These are phyloP conservation scores for Venturia canescens DNA, from an alignment of 1,140 invertebrate genomes.

Conservation along the genomic window DNA sequence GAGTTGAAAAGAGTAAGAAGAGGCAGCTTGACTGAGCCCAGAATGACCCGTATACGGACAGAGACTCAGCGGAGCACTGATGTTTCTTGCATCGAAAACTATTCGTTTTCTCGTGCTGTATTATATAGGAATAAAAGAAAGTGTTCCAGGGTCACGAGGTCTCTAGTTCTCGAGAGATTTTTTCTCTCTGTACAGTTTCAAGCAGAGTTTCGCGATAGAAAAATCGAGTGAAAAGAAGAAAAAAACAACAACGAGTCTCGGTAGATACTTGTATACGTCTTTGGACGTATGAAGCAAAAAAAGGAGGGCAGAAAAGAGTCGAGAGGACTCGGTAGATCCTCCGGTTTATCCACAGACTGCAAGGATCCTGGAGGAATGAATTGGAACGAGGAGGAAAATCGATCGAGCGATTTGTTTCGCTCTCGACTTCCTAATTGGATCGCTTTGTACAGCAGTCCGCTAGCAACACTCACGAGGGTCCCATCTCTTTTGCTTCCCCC, in stretches of 20 bases:
- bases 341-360: slow-evolving; percentile 8
- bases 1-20: background rate
- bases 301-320: background rate
- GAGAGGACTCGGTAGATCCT: background rate
- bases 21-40: no score
- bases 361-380: slow-evolving; percentile 19
- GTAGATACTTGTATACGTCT: background rate
- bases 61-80: background rate
- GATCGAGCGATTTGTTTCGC: slow-evolving; percentile 68
- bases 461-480: slow-evolving; percentile 11
- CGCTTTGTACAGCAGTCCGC: slow-evolving; percentile 63
- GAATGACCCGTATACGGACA: background rate
- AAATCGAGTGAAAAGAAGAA: background rate
- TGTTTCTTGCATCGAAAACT: slow-evolving; percentile 22
- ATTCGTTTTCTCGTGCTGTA: slow-evolving; percentile 10
- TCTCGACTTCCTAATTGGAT: slow-evolving; percentile 69
- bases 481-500: background rate
- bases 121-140: slow-evolving; percentile 19
- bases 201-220: background rate
- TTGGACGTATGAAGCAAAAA: background rate
- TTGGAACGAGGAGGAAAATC: slow-evolving; percentile 35
- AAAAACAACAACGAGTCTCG: background rate
- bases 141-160: slow-evolving; percentile 5
- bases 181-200: background rate
- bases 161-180: slow-evolving; percentile 1